Percentiles rank a stretch among this genome's conserved stretches.
phyloP scores from a whole-genome alignment of 2,888 invertebrate genomes.

The Deroplatys truncata region DNA sequence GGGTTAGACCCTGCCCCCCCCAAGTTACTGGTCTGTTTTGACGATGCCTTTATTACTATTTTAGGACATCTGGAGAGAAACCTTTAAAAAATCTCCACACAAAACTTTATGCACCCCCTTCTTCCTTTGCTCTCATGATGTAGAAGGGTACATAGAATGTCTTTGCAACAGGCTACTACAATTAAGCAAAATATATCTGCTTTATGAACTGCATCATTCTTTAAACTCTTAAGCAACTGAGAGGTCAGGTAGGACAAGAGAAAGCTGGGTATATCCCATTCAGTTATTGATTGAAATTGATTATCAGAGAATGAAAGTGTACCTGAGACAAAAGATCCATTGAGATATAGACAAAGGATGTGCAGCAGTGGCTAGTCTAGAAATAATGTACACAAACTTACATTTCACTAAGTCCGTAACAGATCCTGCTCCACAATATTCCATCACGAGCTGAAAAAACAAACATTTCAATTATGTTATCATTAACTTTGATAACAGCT shows the following conservation, averaged over 20 bases:
- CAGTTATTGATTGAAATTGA: background rate
- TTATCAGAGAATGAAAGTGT: background rate
- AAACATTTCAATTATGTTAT: background rate
- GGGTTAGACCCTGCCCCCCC: no score
- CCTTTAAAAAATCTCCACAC: no score
- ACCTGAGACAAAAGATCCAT: background rate
- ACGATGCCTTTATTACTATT: no score
- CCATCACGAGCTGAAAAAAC: constrained; percentile 79
- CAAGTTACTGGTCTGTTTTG: no score
- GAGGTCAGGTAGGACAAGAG: background rate
- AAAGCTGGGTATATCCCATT: background rate
- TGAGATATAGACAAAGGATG: background rate
- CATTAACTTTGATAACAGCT: no score
- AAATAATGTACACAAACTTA: constrained; percentile 35
- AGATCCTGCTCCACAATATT: constrained; percentile 98
- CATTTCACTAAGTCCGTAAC: constrained; percentile 98
- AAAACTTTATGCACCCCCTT: no score
- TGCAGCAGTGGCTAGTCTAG: background rate
- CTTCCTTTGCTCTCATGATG: no score
- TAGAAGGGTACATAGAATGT: no score
- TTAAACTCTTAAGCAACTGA: background rate
- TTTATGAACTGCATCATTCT: no score
- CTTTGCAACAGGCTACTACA: no score
- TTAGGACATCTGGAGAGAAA: no score
- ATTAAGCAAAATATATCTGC: no score